Evolutionary conservation across 2,888 invertebrate species (phyloP).

Genomic region (Dicycla oo): DNA sequence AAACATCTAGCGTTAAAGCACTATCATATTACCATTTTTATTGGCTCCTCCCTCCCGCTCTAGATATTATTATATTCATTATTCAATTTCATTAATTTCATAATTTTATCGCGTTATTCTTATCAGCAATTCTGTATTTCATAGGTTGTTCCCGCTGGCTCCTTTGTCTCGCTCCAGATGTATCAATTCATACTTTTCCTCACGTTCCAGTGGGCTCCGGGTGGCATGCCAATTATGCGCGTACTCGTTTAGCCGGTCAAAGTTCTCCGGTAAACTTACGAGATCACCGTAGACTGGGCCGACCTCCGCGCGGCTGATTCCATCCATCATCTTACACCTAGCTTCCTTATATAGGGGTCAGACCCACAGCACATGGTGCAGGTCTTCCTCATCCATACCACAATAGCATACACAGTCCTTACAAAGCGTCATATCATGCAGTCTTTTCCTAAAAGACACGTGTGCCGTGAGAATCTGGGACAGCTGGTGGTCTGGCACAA

Average conservation of each 20-base stretch:
- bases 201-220: not conserved
- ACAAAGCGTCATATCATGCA: conserved; percentile 46
- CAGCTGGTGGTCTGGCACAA: conserved; percentile 56
- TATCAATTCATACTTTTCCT: too few relatives aligned
- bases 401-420: conserved; percentile 22
- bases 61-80: too few relatives aligned
- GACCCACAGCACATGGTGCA: conserved; percentile 25
- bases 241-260: conserved; percentile 5
- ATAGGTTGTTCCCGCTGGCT: too few relatives aligned
- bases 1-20: too few relatives aligned
- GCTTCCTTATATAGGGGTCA: conserved; percentile 12
- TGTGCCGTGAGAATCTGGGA: conserved; percentile 53
- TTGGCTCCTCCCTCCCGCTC: accelerated
- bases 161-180: not conserved
- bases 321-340: not conserved
- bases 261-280: conserved; percentile 18
- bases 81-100: too few relatives aligned
- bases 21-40: too few relatives aligned
- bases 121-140: too few relatives aligned
- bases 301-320: not conserved
- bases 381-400: conserved; percentile 22
- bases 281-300: not conserved
- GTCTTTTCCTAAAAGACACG: conserved; percentile 52
- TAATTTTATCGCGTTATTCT: too few relatives aligned
- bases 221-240: conserved; percentile 15